Conservation (phyloP, 1,140 invertebrate species). For the Phymorhynchus buccinoides region DNA sequence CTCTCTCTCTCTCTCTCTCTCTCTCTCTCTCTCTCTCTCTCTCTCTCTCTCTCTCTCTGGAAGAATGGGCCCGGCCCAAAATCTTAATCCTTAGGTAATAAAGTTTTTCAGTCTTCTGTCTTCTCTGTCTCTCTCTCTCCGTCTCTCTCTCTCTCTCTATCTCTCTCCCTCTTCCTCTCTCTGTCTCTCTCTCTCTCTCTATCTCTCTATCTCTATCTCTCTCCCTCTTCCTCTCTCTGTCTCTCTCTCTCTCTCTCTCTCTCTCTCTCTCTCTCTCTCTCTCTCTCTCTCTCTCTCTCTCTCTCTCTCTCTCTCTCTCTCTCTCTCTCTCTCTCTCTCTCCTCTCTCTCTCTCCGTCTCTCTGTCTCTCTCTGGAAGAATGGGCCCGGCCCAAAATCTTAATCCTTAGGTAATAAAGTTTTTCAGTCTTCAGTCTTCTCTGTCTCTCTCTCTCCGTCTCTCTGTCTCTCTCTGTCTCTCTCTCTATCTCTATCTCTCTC, state of each 20-base stretch:
- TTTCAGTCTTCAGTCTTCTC: too few relatives aligned
- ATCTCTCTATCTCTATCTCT: too few relatives aligned
- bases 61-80: too few relatives aligned
- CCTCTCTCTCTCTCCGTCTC: not conserved
- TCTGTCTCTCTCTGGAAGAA: too few relatives aligned
- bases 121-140: not conserved
- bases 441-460: not conserved
- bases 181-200: not conserved
- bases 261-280: too few relatives aligned
- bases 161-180: not conserved
- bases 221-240: too few relatives aligned
- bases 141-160: not conserved
- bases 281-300: too few relatives aligned
- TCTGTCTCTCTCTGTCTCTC: not conserved
- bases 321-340: not conserved
- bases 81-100: too few relatives aligned
- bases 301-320: not conserved
- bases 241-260: not conserved
- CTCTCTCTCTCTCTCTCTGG: not conserved
- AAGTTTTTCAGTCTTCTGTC: too few relatives aligned
- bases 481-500: too few relatives aligned
- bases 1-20: not conserved
- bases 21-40: not conserved
- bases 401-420: too few relatives aligned
- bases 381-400: too few relatives aligned